These are phyloP conservation scores for Heptranchias perlo DNA, from an alignment of 2,113 vertebrate species.

Conservation along the genomic window DNA sequence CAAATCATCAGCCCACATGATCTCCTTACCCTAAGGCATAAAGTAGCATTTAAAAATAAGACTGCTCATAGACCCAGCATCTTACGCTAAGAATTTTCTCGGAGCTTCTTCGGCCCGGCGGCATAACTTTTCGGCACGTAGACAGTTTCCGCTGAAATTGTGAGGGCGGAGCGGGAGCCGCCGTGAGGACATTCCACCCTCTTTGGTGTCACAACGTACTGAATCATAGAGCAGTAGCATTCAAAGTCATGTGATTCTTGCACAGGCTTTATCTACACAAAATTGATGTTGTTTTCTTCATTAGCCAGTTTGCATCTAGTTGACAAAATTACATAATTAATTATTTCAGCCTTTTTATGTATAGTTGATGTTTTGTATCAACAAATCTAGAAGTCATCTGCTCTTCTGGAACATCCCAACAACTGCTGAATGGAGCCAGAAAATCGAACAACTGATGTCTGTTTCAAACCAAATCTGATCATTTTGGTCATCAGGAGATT, in stretches of 20 bases:
- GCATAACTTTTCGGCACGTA: not conserved
- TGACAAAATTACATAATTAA: slow-evolving; percentile 8
- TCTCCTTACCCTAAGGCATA: not conserved
- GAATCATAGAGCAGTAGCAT: not conserved
- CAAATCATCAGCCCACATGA: not conserved
- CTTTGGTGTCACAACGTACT: too few species aligned
- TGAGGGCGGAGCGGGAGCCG: not conserved
- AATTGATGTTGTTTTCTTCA: not conserved
- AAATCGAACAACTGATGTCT: not conserved
- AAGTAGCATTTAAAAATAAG: not conserved
- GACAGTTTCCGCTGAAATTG: not conserved
- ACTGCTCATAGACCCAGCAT: not conserved
- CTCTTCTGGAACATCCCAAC: not conserved
- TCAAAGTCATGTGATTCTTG: not conserved
- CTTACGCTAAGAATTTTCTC: not conserved
- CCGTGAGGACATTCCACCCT: not conserved
- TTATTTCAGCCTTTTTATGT: not conserved
- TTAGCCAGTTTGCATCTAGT: not conserved
- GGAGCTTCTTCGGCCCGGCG: not conserved
- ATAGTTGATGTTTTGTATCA: not conserved
- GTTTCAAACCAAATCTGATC: not conserved
- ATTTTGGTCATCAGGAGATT: slow-evolving; percentile 8
- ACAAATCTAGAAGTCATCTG: not conserved
- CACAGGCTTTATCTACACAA: not conserved
- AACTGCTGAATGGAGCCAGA: not conserved